These are phyloP conservation scores for Eilema sororculum DNA, from an alignment of 2,888 invertebrate genomes.

Conservation along the genomic window DNA sequence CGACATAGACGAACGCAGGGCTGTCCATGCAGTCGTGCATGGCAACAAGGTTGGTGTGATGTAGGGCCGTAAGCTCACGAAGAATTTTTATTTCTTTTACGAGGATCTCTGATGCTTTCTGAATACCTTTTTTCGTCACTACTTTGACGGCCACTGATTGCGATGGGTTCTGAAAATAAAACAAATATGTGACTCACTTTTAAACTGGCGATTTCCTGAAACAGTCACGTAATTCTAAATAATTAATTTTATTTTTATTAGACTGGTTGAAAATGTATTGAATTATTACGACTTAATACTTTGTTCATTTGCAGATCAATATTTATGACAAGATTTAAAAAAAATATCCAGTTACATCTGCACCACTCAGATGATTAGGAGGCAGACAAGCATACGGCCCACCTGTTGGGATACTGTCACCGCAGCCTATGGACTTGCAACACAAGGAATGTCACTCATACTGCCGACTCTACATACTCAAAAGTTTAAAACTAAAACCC, in stretches of 20 bases:
- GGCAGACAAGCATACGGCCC: no score
- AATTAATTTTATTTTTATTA: background rate
- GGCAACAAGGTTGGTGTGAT: constrained; percentile 99
- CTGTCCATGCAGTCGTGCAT: constrained; percentile 99
- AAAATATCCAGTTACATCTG: no score
- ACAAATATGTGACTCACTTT: constrained; percentile 17
- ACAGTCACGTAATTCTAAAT: background rate
- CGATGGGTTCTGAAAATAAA: constrained; percentile 90
- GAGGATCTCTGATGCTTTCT: constrained; percentile 98
- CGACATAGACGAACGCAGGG: constrained; percentile 96
- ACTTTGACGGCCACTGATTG: constrained; percentile 98
- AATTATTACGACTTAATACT: background rate
- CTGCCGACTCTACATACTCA: no score
- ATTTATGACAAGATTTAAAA: no score
- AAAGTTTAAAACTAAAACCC: background rate
- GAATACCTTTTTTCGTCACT: constrained; percentile 98
- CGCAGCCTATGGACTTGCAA: no score
- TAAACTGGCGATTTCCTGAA: background rate
- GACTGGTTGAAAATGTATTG: background rate
- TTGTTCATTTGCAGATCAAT: background rate
- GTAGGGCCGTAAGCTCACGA: constrained; percentile 98
- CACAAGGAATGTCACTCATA: no score
- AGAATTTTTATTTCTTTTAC: constrained; percentile 99
- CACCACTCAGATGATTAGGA: no score
- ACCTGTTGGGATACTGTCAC: no score